Evolutionary conservation across 2,888 invertebrate species (phyloP), one percentile per base, ranked within the genome.

Genomic region (Geotrupes spiniger): DNA sequence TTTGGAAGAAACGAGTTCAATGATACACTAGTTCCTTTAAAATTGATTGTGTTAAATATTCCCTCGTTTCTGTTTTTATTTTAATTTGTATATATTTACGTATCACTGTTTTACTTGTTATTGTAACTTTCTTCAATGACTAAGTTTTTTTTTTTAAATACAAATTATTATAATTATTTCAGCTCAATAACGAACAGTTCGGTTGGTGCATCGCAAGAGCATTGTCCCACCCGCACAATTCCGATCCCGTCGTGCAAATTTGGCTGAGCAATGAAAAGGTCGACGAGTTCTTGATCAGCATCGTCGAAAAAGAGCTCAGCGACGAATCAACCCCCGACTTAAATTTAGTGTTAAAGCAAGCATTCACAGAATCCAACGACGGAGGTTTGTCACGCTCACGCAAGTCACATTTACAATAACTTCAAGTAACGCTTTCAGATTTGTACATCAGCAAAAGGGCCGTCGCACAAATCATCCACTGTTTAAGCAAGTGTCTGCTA

Each of bases 181-280:
- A 45, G 44, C 41, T 49, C 49, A 49, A 36, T 43, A 53, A 61
- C n/a, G 62, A 67, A 46, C 68, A 62, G 48, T 60, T 71, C 41
- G 63, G 75, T 58, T 78, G 78, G 77, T 75, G 76, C 54, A 55
- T 78, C 44, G 62, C 67, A 3, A 63, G 65, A 55, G 65, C 72
- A 5, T 65, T 80, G 57, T 70, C 76, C 1, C 74, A 74, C 62
- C 75, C 77, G 42, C 70, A 75, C 62, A 68, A 73, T 59, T 60
- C 62, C 38, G 68, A 74, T 55, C 41, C 54, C 5, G 47, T 67
- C 15, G 63, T 78, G 46, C 73, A 72, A 56, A 68, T 73, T 45
- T 80, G 80, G 80, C 67, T 76, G 53, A 66, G 68, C 27, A 69
- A 71, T 26, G 43, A 70, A 10, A 63, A 68, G 49, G 68, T 79